A percentile compares a stretch with the other conserved stretches of the same genome.
Evolutionary conservation across 2,888 invertebrate species (phyloP).

Genomic region (Caenorhabditis japonica): DNA sequence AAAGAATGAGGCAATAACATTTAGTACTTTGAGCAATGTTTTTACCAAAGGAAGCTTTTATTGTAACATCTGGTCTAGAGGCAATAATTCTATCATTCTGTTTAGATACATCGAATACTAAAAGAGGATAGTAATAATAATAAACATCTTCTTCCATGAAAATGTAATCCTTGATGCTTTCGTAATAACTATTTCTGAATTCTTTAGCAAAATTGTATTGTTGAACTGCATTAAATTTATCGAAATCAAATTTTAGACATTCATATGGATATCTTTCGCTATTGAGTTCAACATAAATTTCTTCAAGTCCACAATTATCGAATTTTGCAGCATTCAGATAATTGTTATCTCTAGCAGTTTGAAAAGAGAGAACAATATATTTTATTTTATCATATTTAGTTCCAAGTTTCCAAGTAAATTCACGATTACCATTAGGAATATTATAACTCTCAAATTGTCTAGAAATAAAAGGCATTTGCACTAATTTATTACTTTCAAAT

Average conservation of each 20-base stretch:
- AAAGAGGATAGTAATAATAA: slow-evolving; percentile 56
- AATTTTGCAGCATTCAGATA: slow-evolving; percentile 63
- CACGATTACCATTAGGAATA: slow-evolving; percentile 65
- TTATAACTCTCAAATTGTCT: slow-evolving; percentile 68
- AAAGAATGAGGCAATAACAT: slow-evolving; percentile 53
- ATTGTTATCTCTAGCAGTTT: slow-evolving; percentile 62
- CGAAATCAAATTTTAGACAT: slow-evolving; percentile 60
- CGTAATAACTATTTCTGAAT: slow-evolving; percentile 60
- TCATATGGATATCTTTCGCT: slow-evolving; percentile 64
- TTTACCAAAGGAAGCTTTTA: slow-evolving; percentile 54
- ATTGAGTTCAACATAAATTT: too few relatives aligned
- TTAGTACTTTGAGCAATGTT: slow-evolving; percentile 55
- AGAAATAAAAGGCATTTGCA: too few relatives aligned
- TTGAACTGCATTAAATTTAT: slow-evolving; percentile 56
- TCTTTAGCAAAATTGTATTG: slow-evolving; percentile 66
- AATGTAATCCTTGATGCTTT: slow-evolving; percentile 54
- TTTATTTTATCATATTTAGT: slow-evolving; percentile 69
- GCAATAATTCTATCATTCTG: slow-evolving; percentile 6
- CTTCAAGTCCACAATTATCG: slow-evolving; percentile 65
- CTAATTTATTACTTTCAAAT: slow-evolving; percentile 60
- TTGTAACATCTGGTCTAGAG: slow-evolving; percentile 59
- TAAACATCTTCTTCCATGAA: slow-evolving; percentile 61
- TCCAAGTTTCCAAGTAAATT: slow-evolving; percentile 68
- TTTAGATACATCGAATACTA: slow-evolving; percentile 2
- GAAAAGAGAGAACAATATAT: slow-evolving; percentile 60